These are phyloP conservation scores for Scaptomyza parva DNA, from an alignment of 2,888 invertebrate species.

Conservation along the genomic window DNA sequence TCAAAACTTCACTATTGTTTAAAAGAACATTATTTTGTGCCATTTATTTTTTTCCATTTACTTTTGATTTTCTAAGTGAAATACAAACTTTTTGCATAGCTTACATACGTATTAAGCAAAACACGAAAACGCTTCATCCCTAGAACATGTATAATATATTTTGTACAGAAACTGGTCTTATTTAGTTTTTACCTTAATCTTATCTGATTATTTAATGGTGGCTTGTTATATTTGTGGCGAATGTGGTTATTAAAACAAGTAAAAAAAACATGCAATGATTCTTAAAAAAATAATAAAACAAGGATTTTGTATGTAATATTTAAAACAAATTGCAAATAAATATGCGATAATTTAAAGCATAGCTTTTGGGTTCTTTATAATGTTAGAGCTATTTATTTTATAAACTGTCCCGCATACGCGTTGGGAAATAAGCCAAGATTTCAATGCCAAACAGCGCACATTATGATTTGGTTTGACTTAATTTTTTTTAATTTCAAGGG, in stretches of 20 bases:
- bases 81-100: slow-evolving; percentile 35
- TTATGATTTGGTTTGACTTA: too few relatives aligned
- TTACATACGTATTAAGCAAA: slow-evolving; percentile 33
- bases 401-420: not conserved
- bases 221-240: slow-evolving; percentile 35
- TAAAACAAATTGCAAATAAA: slow-evolving; percentile 38
- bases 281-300: slow-evolving; percentile 35
- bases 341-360: slow-evolving; percentile 23
- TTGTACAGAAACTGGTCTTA: slow-evolving; percentile 53
- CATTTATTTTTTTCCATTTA: slow-evolving; percentile 25
- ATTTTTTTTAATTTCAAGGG: too few relatives aligned
- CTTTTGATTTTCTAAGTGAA: slow-evolving; percentile 8
- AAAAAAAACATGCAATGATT: slow-evolving; percentile 19
- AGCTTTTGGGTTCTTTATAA: not conserved
- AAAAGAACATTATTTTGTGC: slow-evolving; percentile 34
- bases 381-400: not conserved
- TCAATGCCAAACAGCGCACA: not conserved
- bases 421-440: not conserved
- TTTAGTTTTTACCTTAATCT: slow-evolving; percentile 55
- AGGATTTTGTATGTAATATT: slow-evolving; percentile 40
- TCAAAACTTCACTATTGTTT: slow-evolving; percentile 9
- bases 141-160: slow-evolving; percentile 48
- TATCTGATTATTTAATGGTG: slow-evolving; percentile 47
- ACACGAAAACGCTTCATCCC: slow-evolving; percentile 52
- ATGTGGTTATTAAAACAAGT: slow-evolving; percentile 18